Evolutionary conservation across 2,888 invertebrate species (phyloP).

Genomic region (Lasioglossum marginatum): DNA sequence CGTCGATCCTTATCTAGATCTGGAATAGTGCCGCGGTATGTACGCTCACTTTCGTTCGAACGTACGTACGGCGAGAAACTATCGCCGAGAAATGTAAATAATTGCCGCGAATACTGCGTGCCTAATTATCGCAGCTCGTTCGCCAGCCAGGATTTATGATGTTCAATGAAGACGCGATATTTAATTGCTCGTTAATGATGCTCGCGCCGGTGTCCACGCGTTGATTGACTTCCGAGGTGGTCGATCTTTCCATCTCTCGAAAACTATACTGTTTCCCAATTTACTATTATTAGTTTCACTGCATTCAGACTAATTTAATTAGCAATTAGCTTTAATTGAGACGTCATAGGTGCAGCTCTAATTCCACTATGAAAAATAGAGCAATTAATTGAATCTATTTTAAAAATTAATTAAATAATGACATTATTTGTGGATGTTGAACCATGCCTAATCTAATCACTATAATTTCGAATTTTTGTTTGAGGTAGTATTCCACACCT

Average conservation of each 20-base stretch:
- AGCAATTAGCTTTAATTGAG: background rate
- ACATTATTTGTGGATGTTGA: too few relatives aligned
- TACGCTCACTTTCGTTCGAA: constrained; percentile 63
- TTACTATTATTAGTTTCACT: background rate
- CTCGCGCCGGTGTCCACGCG: constrained; percentile 14
- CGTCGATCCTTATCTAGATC: constrained; percentile 66
- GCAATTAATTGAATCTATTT: background rate
- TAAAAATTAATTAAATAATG: background rate
- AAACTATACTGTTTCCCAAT: background rate
- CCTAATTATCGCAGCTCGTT: constrained; percentile 58
- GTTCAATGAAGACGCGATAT: constrained; percentile 18
- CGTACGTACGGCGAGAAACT: constrained; percentile 54
- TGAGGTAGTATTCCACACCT: too few relatives aligned
- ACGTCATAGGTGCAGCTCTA: background rate
- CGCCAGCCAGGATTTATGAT: constrained; percentile 50
- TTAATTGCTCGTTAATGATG: constrained; percentile 53
- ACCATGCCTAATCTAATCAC: too few relatives aligned
- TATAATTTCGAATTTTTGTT: too few relatives aligned
- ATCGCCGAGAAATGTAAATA: constrained; percentile 62
- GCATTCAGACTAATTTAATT: background rate
- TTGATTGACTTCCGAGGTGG: background rate
- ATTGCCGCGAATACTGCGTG: constrained; percentile 51
- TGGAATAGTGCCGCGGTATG: constrained; percentile 56
- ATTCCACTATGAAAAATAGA: background rate
- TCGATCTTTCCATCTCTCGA: background rate